phyloP scores from a whole-genome alignment of 2,888 invertebrate species.

The Muscina levida region DNA sequence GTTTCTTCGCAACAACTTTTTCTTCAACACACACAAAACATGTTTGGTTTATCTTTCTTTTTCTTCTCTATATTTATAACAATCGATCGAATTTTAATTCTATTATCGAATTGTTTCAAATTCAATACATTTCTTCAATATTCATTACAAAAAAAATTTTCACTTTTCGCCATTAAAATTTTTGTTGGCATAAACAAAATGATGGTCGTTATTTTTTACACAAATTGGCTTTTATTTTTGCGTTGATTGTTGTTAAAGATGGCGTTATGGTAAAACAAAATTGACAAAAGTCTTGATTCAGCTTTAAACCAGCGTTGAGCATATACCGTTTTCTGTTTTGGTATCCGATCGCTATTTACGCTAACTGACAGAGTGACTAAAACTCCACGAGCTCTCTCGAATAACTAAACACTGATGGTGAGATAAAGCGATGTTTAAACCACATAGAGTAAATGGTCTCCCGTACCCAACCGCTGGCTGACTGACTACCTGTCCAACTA shows the following conservation, averaged over 20 bases:
- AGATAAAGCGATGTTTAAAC: slow-evolving; percentile 30
- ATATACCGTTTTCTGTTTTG: slow-evolving; percentile 27
- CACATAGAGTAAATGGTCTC: slow-evolving; percentile 33
- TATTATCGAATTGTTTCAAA: not conserved
- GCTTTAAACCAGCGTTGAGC: slow-evolving; percentile 40
- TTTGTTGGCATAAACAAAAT: slow-evolving; percentile 9
- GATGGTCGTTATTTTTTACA: not conserved
- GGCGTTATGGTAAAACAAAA: slow-evolving; percentile 43
- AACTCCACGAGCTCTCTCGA: slow-evolving; percentile 59
- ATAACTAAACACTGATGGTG: slow-evolving; percentile 50
- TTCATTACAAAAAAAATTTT: slow-evolving; percentile 8
- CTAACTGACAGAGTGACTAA: slow-evolving; percentile 20
- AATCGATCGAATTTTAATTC: not conserved
- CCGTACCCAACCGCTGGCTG: not conserved
- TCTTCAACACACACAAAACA: slow-evolving; percentile 16
- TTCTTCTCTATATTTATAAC: not conserved
- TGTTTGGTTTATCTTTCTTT: not conserved
- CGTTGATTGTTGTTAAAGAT: slow-evolving; percentile 37
- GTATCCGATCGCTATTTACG: slow-evolving; percentile 44
- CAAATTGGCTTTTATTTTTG: slow-evolving; percentile 23
- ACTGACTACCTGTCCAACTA: slow-evolving; percentile 52
- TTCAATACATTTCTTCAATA: not conserved
- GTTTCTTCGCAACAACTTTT: slow-evolving; percentile 9
- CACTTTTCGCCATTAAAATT: not conserved
- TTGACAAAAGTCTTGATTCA: slow-evolving; percentile 37